These are phyloP conservation scores for Drosophila pseudoananassae DNA, from an alignment of 1,140 invertebrate species.

Conservation along the genomic window DNA sequence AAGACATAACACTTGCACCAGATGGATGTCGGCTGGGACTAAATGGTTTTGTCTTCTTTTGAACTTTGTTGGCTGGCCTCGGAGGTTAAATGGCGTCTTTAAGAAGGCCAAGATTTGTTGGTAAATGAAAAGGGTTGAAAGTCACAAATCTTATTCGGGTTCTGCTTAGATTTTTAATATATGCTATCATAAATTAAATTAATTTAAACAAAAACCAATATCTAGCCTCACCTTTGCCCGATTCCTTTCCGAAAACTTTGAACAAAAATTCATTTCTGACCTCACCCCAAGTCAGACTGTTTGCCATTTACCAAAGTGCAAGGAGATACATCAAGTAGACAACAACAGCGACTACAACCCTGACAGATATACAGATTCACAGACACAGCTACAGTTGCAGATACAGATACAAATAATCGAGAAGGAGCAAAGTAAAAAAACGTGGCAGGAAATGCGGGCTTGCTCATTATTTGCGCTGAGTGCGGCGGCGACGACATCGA, in stretches of 20 bases:
- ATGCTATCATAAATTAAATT: constrained; percentile 12
- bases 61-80: constrained; percentile 46
- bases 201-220: constrained; percentile 5
- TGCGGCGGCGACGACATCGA: constrained; percentile 72
- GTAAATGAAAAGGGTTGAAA: constrained; percentile 37
- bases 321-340: constrained; percentile 72
- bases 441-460: constrained; percentile 82
- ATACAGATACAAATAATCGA: constrained; percentile 50
- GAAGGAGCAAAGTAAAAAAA: constrained; percentile 49
- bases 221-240: constrained; percentile 20
- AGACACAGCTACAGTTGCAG: constrained; percentile 52
- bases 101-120: constrained; percentile 35
- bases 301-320: constrained; percentile 76
- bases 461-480: constrained; percentile 81
- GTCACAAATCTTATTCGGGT: not conserved
- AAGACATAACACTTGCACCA: constrained; percentile 47
- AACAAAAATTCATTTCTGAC: constrained; percentile 13
- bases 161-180: not conserved
- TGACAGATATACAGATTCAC: constrained; percentile 29
- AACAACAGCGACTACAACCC: constrained; percentile 32
- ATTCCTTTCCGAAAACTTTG: constrained; percentile 4
- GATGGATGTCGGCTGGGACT: constrained; percentile 59
- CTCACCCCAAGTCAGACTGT: constrained; percentile 43
- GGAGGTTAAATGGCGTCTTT: constrained; percentile 67
- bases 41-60: constrained; percentile 72